Percentiles rank a stretch among this genome's conserved stretches.
These are phyloP conservation scores for Holothuria scabra DNA, from an alignment of 53 echinoderm and acorn worm species.

Conservation along the genomic window DNA sequence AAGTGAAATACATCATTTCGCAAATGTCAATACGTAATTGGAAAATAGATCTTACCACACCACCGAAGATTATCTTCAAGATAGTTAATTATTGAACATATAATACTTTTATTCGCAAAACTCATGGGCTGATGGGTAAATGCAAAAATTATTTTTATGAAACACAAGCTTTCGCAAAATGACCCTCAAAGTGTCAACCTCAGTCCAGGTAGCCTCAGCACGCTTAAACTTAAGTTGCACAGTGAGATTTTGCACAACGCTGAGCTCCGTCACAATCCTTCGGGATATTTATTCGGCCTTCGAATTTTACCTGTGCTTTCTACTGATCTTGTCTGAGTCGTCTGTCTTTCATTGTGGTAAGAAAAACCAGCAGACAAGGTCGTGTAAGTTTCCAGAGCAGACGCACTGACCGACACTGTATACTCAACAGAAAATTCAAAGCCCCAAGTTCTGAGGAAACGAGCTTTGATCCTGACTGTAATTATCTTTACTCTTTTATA, in stretches of 20 bases:
- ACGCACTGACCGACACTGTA: not conserved
- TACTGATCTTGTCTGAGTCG: not conserved
- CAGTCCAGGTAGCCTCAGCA: not conserved
- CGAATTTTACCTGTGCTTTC: not conserved
- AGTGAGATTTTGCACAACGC: not conserved
- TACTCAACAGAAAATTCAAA: not conserved
- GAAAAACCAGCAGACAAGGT: not conserved
- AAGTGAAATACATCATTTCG: no score
- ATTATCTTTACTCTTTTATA: not conserved
- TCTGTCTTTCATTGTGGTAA: constrained; percentile 9
- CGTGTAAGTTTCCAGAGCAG: not conserved
- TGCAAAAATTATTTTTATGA: not conserved
- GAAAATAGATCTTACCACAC: no score
- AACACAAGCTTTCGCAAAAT: not conserved
- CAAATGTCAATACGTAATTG: no score
- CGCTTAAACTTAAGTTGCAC: not conserved
- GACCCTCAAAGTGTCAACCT: not conserved
- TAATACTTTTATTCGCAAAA: not conserved
- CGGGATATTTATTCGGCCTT: constrained; percentile 16
- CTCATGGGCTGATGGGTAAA: not conserved
- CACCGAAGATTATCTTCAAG: no score
- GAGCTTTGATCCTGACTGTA: not conserved
- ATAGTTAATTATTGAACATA: not conserved
- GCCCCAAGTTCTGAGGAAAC: not conserved
- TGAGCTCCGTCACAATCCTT: not conserved